Evolutionary conservation across 2,797 vertebrate genomes (phyloP).

Genomic region (Phyllotis vaccarum): DNA sequence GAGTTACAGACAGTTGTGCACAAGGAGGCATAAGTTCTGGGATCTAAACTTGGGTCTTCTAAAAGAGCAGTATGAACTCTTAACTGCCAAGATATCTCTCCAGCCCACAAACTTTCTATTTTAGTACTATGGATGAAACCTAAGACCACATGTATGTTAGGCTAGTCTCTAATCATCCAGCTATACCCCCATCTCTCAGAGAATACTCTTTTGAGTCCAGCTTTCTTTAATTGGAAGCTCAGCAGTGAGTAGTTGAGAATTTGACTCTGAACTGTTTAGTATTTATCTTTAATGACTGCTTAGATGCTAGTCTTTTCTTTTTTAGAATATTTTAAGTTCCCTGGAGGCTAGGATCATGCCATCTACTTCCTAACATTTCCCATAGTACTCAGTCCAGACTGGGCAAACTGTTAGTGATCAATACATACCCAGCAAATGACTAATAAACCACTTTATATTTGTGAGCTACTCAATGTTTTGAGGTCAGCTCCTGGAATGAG

Average conservation of each 20-base stretch:
- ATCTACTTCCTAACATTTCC: conserved; percentile 67
- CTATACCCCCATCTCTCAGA: background rate
- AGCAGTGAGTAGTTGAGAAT: conserved; percentile 47
- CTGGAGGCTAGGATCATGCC: conserved; percentile 54
- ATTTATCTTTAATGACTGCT: conserved; percentile 69
- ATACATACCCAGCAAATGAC: conserved; percentile 62
- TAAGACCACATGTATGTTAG: background rate
- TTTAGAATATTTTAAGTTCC: conserved; percentile 60
- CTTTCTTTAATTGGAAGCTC: conserved; percentile 27
- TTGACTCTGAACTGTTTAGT: conserved; percentile 43
- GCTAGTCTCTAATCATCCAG: background rate
- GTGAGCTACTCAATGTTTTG: conserved; percentile 54
- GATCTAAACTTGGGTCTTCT: background rate
- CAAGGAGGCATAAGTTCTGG: background rate
- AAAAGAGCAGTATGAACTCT: background rate
- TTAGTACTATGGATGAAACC: background rate
- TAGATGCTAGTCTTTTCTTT: conserved; percentile 45
- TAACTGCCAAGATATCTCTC: background rate
- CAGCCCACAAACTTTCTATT: background rate
- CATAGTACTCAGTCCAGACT: conserved; percentile 30
- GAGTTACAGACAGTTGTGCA: background rate
- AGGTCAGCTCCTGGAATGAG: conserved; percentile 72
- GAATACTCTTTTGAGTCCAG: conserved; percentile 43
- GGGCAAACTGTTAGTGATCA: conserved; percentile 51
- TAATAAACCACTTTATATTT: conserved; percentile 62